Base-by-base conservation (phyloP, 2,888 invertebrate species). In the Pardosa pseudoannulata region DNA sequence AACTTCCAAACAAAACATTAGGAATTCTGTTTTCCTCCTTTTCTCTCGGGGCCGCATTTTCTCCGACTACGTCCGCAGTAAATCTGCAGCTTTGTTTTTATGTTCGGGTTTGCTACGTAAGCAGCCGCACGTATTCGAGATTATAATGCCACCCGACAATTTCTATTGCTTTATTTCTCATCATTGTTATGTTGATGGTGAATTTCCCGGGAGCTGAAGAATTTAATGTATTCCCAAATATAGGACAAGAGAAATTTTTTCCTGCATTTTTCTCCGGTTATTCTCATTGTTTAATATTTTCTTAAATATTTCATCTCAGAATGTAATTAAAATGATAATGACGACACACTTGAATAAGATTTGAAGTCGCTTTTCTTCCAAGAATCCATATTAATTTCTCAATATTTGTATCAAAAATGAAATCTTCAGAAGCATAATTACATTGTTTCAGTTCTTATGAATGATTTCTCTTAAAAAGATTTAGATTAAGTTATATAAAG, bases 1-100 rank as follows among this genome's bases (percentile, higher is more conserved):
- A 41, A 19, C 68, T 81, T 81, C 32, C 50, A 79, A 65, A 73
- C 39, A 74, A 70, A 78, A 79, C 32, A 80, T 73, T 56, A 68
- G 31, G 73, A 73, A 65, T 73, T 68, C 41, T 67, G 36, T 80
- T 73, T 64, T 41, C 56, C 23, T 41, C 28, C 50, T 56, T 3
- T 56, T 65, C 70, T 62, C 27, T 11, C 9, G 68, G 70, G 74
- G 62, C 32, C 50, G 32, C 62, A 65, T 46, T 80, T 74, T 50
- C 23, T 36, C 19, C n/a, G 62, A 28, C 39, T 70, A 62, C 50
- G 41, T 64, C 46, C 65, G 56, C 39, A 29, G 28, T 28, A 39
- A 23, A 16, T 19, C 64, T 71, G 78, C 19, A 7, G 50, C 67
- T 29, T 78, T 50, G 56, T 71, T 79, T 75, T 81, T 81, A 56